Conservation (phyloP, 2,888 invertebrate species). For the Melikaiella ostensackeni region DNA sequence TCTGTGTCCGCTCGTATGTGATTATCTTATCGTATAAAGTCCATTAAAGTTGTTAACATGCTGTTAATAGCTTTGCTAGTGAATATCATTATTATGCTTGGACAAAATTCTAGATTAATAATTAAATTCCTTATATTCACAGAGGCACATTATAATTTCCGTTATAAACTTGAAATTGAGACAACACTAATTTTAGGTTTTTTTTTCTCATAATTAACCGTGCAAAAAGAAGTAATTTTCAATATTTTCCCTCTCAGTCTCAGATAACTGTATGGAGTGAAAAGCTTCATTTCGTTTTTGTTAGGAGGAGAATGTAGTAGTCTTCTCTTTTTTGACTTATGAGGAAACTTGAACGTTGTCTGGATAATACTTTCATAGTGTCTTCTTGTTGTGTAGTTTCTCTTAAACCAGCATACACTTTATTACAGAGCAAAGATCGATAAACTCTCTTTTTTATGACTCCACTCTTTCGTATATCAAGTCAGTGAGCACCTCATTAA, state of each 20-base stretch:
- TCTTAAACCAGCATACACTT: slow-evolving; percentile 3
- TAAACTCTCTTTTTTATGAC: slow-evolving; percentile 33
- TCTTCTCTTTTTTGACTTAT: neutral
- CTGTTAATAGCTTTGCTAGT: slow-evolving; percentile 4
- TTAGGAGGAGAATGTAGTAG: neutral
- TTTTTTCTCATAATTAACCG: too few relatives aligned
- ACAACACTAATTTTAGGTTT: too few relatives aligned
- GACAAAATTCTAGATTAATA: neutral
- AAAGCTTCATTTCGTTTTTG: neutral
- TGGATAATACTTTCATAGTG: slow-evolving; percentile 19
- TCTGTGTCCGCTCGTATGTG: slow-evolving; percentile 3
- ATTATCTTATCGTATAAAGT: slow-evolving; percentile 28
- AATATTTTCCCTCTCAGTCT: too few relatives aligned
- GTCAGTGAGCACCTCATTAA: slow-evolving; percentile 40
- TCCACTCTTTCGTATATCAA: slow-evolving; percentile 35
- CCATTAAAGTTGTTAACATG: slow-evolving; percentile 27
- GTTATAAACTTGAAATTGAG: too few relatives aligned
- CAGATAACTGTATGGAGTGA: too few relatives aligned
- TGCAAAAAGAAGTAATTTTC: too few relatives aligned
- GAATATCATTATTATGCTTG: slow-evolving; percentile 1
- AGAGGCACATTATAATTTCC: too few relatives aligned
- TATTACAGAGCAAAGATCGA: slow-evolving; percentile 29
- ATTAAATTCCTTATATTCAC: too few relatives aligned
- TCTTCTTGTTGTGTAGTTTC: neutral
- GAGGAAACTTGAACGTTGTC: neutral